These are phyloP conservation scores for Neoaliturus tenellus DNA, from an alignment of 2,888 invertebrate genomes.

Conservation along the genomic window DNA sequence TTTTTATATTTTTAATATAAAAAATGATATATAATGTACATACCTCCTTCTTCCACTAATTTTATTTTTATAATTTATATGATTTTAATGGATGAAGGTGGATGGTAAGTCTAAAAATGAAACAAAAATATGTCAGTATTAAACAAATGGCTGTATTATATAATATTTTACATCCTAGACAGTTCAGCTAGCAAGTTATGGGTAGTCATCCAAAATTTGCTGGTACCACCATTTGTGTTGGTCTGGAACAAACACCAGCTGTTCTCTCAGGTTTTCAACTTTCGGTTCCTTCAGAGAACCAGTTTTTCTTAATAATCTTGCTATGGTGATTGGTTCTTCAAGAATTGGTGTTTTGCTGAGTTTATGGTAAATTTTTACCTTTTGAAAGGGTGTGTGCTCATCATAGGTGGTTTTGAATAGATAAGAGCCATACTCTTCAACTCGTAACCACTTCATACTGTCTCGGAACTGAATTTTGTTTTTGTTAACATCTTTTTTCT, in stretches of 20 bases:
- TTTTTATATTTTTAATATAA: background rate
- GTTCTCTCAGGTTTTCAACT: slow-evolving; percentile 51
- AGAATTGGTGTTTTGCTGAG: no score
- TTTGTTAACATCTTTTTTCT: slow-evolving; percentile 49
- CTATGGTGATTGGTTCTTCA: no score
- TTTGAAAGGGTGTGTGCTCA: slow-evolving; percentile 50
- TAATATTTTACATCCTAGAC: background rate
- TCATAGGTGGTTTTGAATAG: slow-evolving; percentile 54
- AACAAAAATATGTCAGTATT: slow-evolving; percentile 14
- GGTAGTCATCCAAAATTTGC: slow-evolving; percentile 16
- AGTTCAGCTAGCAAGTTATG: background rate
- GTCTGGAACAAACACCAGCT: slow-evolving; percentile 44
- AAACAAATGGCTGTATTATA: slow-evolving; percentile 4
- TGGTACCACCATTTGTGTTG: slow-evolving; percentile 46
- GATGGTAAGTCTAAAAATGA: background rate
- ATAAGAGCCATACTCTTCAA: slow-evolving; percentile 48
- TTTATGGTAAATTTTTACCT: slow-evolving; percentile 44
- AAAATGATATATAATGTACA: slow-evolving; percentile 28
- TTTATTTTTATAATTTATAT: slow-evolving; percentile 10
- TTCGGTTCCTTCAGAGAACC: no score
- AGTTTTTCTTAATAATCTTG: no score
- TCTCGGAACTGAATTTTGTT: slow-evolving; percentile 48
- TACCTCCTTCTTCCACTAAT: slow-evolving; percentile 51
- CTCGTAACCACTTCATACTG: slow-evolving; percentile 49
- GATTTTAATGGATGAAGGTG: slow-evolving; percentile 12